These are phyloP conservation scores for Microhierax caerulescens DNA, from an alignment of 2,797 vertebrate genomes.

Conservation along the genomic window DNA sequence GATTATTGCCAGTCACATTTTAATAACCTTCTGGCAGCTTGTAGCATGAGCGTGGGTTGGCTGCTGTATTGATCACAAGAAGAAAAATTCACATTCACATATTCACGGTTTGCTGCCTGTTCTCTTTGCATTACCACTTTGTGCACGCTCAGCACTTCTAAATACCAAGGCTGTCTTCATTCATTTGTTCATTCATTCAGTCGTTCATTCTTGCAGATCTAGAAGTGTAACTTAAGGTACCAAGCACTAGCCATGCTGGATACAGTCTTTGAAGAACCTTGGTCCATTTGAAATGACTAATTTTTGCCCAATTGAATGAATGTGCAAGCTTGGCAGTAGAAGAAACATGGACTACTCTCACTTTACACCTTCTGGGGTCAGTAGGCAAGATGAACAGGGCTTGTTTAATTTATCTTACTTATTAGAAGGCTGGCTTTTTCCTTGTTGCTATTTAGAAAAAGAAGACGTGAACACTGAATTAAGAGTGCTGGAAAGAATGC, in stretches of 20 bases:
- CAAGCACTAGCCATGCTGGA: background rate
- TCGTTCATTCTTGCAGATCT: background rate
- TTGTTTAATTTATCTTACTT: slow-evolving; percentile 23
- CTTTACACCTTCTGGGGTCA: background rate
- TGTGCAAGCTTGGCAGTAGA: background rate
- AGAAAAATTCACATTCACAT: background rate
- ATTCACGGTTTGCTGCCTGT: background rate
- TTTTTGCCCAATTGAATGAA: background rate
- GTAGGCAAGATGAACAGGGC: background rate
- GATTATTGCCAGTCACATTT: background rate
- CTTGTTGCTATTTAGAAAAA: background rate
- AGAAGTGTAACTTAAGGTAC: background rate
- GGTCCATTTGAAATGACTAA: background rate
- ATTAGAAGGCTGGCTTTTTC: background rate
- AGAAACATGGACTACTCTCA: background rate
- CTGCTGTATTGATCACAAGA: slow-evolving; percentile 14
- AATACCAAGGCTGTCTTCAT: background rate
- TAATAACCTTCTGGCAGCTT: background rate
- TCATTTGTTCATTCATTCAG: background rate
- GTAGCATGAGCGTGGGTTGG: background rate
- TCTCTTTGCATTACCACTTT: background rate
- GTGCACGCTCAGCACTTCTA: background rate
- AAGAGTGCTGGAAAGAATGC: background rate
- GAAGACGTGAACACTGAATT: background rate
- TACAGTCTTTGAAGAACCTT: background rate